Evolutionary conservation across 2,888 invertebrate species (phyloP).

Genomic region (Notodromas monacha): DNA sequence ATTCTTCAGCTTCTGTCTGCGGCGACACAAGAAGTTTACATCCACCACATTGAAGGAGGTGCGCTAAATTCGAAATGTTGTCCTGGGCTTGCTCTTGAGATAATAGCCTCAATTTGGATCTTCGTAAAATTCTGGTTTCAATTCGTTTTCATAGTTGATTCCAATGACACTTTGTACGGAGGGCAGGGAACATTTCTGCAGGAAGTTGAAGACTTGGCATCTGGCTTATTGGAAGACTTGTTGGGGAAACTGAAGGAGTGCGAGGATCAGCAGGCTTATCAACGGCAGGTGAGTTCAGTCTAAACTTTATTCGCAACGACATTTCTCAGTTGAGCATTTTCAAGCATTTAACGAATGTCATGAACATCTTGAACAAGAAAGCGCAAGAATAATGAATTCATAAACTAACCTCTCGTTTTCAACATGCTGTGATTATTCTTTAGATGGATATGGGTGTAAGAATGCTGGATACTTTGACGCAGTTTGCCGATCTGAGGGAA

Average conservation of each 20-base stretch:
- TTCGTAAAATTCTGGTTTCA: too few species aligned
- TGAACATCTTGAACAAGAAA: too few species aligned
- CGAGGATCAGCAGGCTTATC: background rate
- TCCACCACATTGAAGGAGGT: background rate
- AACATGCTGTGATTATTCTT: too few species aligned
- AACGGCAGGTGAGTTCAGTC: background rate
- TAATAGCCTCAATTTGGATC: too few species aligned
- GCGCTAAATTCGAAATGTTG: background rate
- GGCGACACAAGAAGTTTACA: background rate
- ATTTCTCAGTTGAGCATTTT: too few species aligned
- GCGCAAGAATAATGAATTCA: too few species aligned
- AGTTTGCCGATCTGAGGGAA: background rate
- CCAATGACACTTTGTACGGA: conserved; percentile 70
- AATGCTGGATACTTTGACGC: too few species aligned
- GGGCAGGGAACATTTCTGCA: background rate
- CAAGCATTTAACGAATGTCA: too few species aligned
- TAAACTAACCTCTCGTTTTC: too few species aligned
- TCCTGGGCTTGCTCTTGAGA: background rate
- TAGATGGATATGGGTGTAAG: too few species aligned
- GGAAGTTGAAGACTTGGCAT: background rate
- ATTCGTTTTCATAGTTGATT: conserved; percentile 30
- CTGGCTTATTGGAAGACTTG: background rate
- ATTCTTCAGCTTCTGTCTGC: background rate
- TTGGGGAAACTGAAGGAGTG: background rate
- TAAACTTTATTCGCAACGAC: background rate